Conservation (phyloP, 2,888 invertebrate species). For the Synergus japonicus region DNA sequence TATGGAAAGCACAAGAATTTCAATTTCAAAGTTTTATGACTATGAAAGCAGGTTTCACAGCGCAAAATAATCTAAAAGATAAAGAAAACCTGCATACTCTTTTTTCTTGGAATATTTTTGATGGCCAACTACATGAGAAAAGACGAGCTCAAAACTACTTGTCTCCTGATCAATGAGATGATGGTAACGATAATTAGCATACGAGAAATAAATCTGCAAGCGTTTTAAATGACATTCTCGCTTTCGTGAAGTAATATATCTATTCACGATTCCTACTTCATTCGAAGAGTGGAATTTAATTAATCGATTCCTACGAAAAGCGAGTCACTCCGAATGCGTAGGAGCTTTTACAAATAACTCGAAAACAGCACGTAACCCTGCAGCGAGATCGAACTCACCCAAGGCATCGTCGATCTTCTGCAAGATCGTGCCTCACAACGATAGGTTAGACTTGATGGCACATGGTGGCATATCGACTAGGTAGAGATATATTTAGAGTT, state of each 20-base stretch:
- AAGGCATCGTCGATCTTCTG: neutral
- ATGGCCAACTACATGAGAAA: too few relatives aligned
- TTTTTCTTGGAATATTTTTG: too few relatives aligned
- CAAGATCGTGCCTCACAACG: neutral
- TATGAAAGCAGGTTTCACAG: neutral
- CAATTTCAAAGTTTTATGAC: neutral
- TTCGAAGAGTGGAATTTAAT: neutral
- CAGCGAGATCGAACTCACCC: neutral
- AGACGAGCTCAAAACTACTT: too few relatives aligned
- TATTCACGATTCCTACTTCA: neutral
- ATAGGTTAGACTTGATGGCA: neutral
- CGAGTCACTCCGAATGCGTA: neutral
- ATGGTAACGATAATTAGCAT: neutral
- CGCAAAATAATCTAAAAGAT: too few relatives aligned
- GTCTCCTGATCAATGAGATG: too few relatives aligned
- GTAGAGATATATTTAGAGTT: constrained; percentile 70
- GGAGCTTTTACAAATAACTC: constrained; percentile 3
- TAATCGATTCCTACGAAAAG: constrained; percentile 30
- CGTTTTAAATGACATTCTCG: neutral
- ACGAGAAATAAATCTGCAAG: neutral
- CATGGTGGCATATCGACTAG: neutral
- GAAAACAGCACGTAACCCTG: constrained; percentile 8
- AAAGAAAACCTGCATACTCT: too few relatives aligned
- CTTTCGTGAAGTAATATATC: neutral
- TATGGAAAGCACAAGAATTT: too few relatives aligned